A percentile compares a stretch with the other conserved stretches of the same genome.
phyloP scores from a whole-genome alignment of 2,888 invertebrate species.

The Disparrhopalites patrizii region DNA sequence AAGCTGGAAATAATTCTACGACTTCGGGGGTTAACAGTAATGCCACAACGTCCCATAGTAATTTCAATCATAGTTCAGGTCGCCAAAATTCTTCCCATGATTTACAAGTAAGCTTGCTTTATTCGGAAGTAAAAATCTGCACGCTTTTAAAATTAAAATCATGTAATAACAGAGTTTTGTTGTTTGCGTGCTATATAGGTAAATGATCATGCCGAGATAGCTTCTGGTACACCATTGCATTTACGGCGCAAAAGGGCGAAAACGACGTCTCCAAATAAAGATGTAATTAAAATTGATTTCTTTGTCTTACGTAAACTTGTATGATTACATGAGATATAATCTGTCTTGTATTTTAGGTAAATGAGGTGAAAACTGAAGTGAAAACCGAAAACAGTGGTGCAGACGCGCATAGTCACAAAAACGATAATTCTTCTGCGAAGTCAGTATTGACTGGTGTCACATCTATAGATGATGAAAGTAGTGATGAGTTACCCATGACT shows the following conservation, averaged over 20 bases:
- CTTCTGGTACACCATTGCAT: constrained; percentile 32
- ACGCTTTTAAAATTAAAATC: too few relatives aligned
- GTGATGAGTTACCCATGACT: constrained; percentile 43
- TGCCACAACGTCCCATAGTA: neutral
- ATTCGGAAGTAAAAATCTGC: neutral
- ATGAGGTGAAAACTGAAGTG: too few relatives aligned
- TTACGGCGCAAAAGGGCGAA: constrained; percentile 34
- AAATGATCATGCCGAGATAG: constrained; percentile 1
- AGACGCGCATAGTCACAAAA: neutral
- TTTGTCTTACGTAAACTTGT: too few relatives aligned
- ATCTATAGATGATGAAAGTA: constrained; percentile 31
- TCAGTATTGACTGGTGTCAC: constrained; percentile 19
- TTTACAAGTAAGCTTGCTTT: neutral
- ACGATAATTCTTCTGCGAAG: constrained; percentile 3
- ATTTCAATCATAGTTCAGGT: constrained; percentile 4
- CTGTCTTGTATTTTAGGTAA: constrained; percentile 12
- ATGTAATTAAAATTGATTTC: constrained; percentile 22
- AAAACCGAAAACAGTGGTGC: constrained; percentile 4
- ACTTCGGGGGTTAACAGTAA: neutral
- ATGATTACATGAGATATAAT: too few relatives aligned
- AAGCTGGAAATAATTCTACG: neutral
- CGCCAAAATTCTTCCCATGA: constrained; percentile 6
- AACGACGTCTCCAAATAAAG: constrained; percentile 30
- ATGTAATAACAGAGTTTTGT: neutral
- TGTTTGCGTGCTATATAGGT: neutral